Conservation (phyloP, 2,113 vertebrate species). For the Elanoides forficatus region DNA sequence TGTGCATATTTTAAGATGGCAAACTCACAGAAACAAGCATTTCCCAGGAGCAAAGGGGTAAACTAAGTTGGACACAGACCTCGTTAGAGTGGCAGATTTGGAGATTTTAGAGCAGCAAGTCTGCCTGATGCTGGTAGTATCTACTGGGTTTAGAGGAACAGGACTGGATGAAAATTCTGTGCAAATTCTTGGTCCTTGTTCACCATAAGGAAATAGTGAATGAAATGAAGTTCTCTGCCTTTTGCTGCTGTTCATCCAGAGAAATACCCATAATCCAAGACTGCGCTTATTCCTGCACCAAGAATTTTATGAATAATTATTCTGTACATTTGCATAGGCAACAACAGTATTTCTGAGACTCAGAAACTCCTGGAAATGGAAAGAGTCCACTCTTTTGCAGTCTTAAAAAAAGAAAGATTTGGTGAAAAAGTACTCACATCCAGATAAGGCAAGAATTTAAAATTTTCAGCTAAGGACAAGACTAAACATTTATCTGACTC, state of each 20-base stretch:
- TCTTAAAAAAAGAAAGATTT: not conserved
- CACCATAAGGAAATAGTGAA: not conserved
- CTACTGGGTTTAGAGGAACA: not conserved
- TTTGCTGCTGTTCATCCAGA: not conserved
- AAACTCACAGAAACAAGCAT: not conserved
- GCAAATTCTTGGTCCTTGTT: not conserved
- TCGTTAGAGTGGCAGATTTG: not conserved
- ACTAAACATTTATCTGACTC: not conserved
- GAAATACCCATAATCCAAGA: not conserved
- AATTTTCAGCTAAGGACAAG: not conserved
- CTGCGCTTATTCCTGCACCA: not conserved
- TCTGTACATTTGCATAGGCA: not conserved
- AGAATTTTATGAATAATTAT: not conserved
- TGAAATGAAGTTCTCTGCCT: not conserved
- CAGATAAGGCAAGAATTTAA: not conserved
- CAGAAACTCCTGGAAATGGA: not conserved
- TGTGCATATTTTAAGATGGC: not conserved
- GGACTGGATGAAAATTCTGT: not conserved
- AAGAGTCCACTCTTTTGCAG: not conserved
- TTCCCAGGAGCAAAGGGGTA: not conserved
- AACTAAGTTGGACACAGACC: not conserved
- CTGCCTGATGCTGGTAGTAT: not conserved
- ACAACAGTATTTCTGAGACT: not conserved
- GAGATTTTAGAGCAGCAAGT: not conserved
- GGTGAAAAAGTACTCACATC: not conserved